Percentiles rank a stretch among this genome's conserved stretches.
phyloP scores from a whole-genome alignment of 23 tunicate species.

The Halocynthia roretzi region DNA sequence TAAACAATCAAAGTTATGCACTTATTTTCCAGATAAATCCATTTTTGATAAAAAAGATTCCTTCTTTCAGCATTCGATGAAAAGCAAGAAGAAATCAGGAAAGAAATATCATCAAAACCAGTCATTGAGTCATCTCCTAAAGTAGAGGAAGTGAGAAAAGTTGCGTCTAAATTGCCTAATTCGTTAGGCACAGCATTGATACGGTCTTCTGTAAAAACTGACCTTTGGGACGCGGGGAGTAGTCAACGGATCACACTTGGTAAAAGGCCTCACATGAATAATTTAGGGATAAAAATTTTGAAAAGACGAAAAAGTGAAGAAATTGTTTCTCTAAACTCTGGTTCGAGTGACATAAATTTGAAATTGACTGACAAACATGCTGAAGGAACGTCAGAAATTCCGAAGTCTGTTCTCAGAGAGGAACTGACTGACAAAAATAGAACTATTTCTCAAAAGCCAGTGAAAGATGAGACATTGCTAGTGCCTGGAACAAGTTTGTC shows the following conservation, averaged over 20 bases:
- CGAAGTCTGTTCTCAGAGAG: neutral
- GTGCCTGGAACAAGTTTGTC: no score
- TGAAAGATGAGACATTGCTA: no score
- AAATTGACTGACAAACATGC: no score
- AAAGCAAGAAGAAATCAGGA: constrained; percentile 31
- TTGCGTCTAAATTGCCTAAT: constrained; percentile 28
- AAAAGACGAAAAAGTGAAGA: constrained; percentile 5
- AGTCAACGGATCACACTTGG: neutral
- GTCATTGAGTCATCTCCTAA: constrained; percentile 20
- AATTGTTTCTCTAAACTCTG: no score
- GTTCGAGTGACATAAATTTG: no score
- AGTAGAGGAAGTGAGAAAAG: neutral
- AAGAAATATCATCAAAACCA: constrained; percentile 34
- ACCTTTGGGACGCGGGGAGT: constrained; percentile 9
- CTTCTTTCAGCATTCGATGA: constrained; percentile 5
- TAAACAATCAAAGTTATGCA: no score
- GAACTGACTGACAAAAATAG: neutral
- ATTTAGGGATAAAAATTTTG: constrained; percentile 11
- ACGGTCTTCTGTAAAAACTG: neutral
- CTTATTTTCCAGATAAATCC: no score
- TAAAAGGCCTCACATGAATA: neutral
- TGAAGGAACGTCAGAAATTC: no score
- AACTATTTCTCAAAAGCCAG: no score
- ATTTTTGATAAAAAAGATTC: no score
- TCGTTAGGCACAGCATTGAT: constrained; percentile 9